phyloP scores from a whole-genome alignment of 2,113 vertebrate genomes.

The Pungitius pungitius region DNA sequence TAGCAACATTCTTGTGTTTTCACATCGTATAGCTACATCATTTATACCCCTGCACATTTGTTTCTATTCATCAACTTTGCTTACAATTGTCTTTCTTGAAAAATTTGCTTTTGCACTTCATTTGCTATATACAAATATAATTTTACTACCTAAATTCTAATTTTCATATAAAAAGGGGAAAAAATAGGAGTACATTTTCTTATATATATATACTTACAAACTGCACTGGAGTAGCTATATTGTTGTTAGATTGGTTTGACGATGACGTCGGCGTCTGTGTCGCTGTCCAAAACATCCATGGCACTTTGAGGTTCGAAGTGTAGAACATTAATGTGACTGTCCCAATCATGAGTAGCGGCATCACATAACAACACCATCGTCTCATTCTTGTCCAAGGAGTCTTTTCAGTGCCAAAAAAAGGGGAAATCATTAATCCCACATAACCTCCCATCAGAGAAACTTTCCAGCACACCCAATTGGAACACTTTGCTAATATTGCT shows the following conservation, averaged over 20 bases:
- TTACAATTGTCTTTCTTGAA: background rate
- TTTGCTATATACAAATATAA: background rate
- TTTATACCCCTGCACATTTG: background rate
- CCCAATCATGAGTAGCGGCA: background rate
- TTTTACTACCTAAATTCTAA: background rate
- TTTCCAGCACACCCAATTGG: slow-evolving; percentile 1
- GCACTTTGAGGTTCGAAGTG: rapidly evolving
- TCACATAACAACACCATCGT: background rate
- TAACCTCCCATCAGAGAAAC: slow-evolving; percentile 3
- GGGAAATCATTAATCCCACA: slow-evolving; percentile 8
- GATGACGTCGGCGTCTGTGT: too few species aligned
- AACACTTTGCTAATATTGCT: slow-evolving; percentile 15
- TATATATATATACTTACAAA: slow-evolving; percentile 40
- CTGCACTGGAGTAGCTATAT: background rate
- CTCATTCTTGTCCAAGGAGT: background rate
- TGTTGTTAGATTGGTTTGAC: background rate
- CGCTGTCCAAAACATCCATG: background rate
- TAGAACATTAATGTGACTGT: background rate
- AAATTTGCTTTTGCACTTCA: background rate
- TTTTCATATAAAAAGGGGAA: background rate
- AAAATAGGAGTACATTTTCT: background rate
- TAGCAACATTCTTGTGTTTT: background rate
- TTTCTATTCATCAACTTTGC: too few species aligned
- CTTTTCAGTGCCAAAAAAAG: slow-evolving; percentile 50
- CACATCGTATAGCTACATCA: background rate